A percentile compares a stretch with the other conserved stretches of the same genome.
Evolutionary conservation across 2,113 vertebrate genomes (phyloP).

Genomic region (Rana temporaria): DNA sequence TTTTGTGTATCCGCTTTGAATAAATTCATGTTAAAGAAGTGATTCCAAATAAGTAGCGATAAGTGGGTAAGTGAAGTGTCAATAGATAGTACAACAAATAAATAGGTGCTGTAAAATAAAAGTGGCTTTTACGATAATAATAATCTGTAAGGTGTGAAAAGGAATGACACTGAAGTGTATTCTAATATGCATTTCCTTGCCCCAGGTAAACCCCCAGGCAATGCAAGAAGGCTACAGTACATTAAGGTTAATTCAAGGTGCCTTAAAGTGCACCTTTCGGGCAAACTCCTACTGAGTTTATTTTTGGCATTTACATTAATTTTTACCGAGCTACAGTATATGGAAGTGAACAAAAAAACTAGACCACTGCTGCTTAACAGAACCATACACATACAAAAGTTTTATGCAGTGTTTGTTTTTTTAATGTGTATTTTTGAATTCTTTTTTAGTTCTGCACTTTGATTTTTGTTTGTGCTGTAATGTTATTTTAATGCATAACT

Average conservation of each 20-base stretch:
- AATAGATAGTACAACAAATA: not conserved
- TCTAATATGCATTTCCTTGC: not conserved
- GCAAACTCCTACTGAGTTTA: slow-evolving; percentile 4
- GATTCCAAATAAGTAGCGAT: not conserved
- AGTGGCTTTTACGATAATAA: not conserved
- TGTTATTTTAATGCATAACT: too few relatives aligned
- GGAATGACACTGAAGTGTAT: not conserved
- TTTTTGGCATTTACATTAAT: slow-evolving; percentile 11
- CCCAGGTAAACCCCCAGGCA: not conserved
- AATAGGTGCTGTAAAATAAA: not conserved
- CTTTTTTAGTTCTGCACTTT: too few relatives aligned
- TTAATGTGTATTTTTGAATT: too few relatives aligned
- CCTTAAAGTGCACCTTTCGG: slow-evolving; percentile 13
- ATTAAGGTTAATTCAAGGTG: slow-evolving; percentile 24
- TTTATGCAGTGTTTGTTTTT: too few relatives aligned
- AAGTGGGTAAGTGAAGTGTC: not conserved
- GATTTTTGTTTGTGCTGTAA: too few relatives aligned
- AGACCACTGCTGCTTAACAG: not conserved
- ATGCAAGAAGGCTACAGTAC: slow-evolving; percentile 1
- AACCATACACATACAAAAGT: too few relatives aligned
- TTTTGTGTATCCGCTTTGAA: slow-evolving; percentile 9
- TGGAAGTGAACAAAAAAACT: too few relatives aligned
- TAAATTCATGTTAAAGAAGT: not conserved
- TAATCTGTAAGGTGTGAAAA: not conserved
- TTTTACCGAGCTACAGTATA: not conserved